Evolutionary conservation across 2,888 invertebrate species (phyloP).

Genomic region (Diarsia brunnea): DNA sequence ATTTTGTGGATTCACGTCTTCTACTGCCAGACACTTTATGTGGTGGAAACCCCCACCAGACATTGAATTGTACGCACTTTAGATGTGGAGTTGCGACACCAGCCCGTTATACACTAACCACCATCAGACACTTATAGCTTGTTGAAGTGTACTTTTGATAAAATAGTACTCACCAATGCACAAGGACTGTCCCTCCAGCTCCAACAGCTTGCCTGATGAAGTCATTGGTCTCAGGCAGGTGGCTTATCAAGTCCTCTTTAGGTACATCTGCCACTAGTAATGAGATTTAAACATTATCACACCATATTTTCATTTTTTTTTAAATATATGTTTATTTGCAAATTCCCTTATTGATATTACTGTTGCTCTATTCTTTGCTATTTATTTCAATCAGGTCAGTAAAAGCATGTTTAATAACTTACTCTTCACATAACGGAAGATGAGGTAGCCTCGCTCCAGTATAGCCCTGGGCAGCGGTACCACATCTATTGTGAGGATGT

Average conservation of each 20-base stretch:
- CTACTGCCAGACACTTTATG: too few species aligned
- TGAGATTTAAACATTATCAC: not conserved
- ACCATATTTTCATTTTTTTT: not conserved
- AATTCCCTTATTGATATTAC: not conserved
- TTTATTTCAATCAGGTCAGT: not conserved
- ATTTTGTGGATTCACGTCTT: too few species aligned
- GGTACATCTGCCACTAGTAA: conserved; percentile 94
- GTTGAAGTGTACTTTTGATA: too few species aligned
- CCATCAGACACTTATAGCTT: too few species aligned
- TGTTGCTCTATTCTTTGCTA: not conserved
- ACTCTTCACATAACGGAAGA: conserved; percentile 94
- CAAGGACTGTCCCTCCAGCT: conserved; percentile 93
- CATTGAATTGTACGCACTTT: too few species aligned
- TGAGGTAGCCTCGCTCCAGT: conserved; percentile 92
- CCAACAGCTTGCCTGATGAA: conserved; percentile 93
- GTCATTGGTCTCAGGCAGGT: conserved; percentile 94
- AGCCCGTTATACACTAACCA: too few species aligned
- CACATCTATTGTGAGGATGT: conserved; percentile 96
- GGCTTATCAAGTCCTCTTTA: conserved; percentile 95
- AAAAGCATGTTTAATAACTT: conserved; percentile 68
- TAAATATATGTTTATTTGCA: not conserved
- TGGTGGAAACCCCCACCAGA: too few species aligned
- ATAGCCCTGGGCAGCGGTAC: conserved; percentile 95
- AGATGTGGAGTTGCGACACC: too few species aligned
- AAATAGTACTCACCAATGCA: conserved; percentile 93